A percentile compares a stretch with the other conserved stretches of the same genome.
phyloP scores from a whole-genome alignment of 2,888 invertebrate species.

The Caenorhabditis sp. region DNA sequence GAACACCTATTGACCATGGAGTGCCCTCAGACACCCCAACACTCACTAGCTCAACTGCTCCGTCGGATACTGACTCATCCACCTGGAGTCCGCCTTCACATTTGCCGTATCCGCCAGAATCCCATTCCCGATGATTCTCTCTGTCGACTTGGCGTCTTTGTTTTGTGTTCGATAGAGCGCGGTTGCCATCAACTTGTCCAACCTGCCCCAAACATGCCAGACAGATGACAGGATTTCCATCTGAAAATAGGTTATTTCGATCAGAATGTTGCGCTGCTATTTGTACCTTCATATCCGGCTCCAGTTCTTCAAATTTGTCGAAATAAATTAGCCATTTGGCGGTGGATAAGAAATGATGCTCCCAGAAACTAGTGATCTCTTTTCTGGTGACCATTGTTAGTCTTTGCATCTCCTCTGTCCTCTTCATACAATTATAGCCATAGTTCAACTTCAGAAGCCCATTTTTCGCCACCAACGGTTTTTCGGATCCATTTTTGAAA shows the following conservation, averaged over 20 bases:
- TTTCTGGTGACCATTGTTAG: constrained; percentile 2
- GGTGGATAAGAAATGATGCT: constrained; percentile 38
- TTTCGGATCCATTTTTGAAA: constrained; percentile 17
- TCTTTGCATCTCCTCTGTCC: neutral
- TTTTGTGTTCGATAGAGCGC: constrained; percentile 30
- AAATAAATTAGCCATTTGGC: constrained; percentile 62
- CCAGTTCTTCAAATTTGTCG: constrained; percentile 44
- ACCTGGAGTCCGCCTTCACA: neutral
- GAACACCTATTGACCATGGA: no score
- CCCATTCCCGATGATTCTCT: constrained; percentile 30
- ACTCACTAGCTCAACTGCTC: constrained; percentile 44
- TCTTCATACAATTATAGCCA: constrained; percentile 34
- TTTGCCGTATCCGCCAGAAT: constrained; percentile 18
- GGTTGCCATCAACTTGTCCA: constrained; percentile 54
- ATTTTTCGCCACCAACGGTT: constrained; percentile 23
- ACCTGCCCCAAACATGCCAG: constrained; percentile 59
- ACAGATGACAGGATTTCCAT: constrained; percentile 46
- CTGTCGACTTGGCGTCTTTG: constrained; percentile 14
- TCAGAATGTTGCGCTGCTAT: no score
- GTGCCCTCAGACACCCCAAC: no score
- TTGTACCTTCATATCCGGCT: constrained; percentile 55
- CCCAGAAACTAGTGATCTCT: constrained; percentile 40
- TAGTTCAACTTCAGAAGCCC: constrained; percentile 19
- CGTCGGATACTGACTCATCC: constrained; percentile 32
- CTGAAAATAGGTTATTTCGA: constrained; percentile 11